Evolutionary conservation across 2,888 invertebrate species (phyloP).

Genomic region (Hyposoter didymator): DNA sequence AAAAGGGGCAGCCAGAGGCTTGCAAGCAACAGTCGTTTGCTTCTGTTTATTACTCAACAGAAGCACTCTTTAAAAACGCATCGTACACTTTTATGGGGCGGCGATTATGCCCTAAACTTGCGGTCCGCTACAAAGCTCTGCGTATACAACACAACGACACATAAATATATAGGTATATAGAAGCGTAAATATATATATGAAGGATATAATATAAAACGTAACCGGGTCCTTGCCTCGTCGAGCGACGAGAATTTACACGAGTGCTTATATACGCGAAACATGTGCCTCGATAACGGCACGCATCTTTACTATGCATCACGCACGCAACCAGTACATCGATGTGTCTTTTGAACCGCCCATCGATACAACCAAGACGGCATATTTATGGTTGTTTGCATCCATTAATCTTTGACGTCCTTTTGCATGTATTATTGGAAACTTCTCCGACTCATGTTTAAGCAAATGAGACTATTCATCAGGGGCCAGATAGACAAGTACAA

Average conservation of each 20-base stretch:
- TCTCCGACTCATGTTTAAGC: background rate
- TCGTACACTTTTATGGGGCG: conserved; percentile 81
- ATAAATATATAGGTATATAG: conserved; percentile 26
- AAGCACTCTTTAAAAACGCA: conserved; percentile 83
- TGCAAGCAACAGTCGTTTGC: conserved; percentile 73
- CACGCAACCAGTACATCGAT: conserved; percentile 14
- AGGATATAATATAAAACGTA: conserved; percentile 24
- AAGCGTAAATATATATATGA: conserved; percentile 5
- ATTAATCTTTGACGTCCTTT: conserved; percentile 9
- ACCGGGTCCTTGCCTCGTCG: conserved; percentile 18
- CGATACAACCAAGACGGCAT: conserved; percentile 28
- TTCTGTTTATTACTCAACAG: conserved; percentile 80
- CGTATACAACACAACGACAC: conserved; percentile 7
- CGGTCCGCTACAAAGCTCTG: conserved; percentile 59
- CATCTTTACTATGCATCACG: conserved; percentile 6
- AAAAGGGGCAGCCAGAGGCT: conserved; percentile 51
- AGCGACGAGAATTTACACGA: conserved; percentile 42
- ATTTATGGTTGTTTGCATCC: conserved; percentile 44
- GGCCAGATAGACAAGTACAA: background rate
- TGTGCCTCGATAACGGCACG: conserved; percentile 39
- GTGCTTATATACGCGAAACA: conserved; percentile 28
- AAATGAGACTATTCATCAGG: background rate
- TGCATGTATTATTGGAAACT: background rate
- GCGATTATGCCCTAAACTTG: conserved; percentile 81
- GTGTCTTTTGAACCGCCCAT: background rate